These are phyloP conservation scores for Andrena dorsata DNA, from an alignment of 2,888 invertebrate species.

Conservation along the genomic window DNA sequence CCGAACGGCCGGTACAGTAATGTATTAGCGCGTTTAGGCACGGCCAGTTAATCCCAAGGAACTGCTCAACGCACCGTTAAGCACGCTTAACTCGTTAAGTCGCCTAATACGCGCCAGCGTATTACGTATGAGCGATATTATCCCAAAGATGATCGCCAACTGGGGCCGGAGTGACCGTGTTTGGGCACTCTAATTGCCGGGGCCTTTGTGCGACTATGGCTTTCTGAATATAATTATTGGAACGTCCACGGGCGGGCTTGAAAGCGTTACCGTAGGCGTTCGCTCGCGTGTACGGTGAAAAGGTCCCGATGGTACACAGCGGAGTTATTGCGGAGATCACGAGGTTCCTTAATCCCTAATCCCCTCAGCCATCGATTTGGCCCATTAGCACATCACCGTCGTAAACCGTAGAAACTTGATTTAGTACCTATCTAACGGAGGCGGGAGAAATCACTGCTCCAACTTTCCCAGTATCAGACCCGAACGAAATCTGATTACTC, in stretches of 20 bases:
- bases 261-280: background rate
- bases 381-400: too few species aligned
- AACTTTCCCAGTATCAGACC: background rate
- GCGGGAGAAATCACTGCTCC: background rate
- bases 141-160: constrained; percentile 60
- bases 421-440: background rate
- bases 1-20: constrained; percentile 66
- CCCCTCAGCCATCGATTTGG: too few species aligned
- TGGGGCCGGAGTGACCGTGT: constrained; percentile 23
- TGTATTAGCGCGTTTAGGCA: constrained; percentile 79
- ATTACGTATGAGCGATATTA: constrained; percentile 52
- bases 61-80: constrained; percentile 78
- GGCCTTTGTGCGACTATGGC: constrained; percentile 10
- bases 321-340: too few species aligned
- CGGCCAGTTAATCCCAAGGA: constrained; percentile 77
- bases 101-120: constrained; percentile 63
- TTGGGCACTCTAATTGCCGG: constrained; percentile 49
- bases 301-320: background rate
- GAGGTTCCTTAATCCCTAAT: too few species aligned
- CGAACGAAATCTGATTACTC: background rate
- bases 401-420: background rate
- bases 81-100: constrained; percentile 75
- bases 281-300: background rate
- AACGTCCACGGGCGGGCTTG: constrained; percentile 1
- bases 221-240: constrained; percentile 41